These are phyloP conservation scores for Danio choprae DNA, from an alignment of 2,797 vertebrate species.

Conservation along the genomic window DNA sequence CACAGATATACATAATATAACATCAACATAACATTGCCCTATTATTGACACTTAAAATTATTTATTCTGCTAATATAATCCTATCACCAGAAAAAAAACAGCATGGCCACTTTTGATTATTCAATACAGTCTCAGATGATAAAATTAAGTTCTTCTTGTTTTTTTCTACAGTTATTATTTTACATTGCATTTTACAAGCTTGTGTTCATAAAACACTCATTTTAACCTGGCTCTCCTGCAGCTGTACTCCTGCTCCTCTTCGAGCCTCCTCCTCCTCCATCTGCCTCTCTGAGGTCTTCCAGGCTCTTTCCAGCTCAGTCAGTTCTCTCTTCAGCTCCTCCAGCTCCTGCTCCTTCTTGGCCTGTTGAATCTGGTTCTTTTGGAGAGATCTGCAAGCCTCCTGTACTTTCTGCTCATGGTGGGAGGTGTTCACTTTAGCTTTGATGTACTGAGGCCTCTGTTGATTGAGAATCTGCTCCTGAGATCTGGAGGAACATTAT, in stretches of 20 bases:
- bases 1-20: not conserved
- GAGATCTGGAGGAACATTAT: conserved; percentile 70
- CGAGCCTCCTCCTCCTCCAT: conserved; percentile 69
- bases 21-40: not conserved
- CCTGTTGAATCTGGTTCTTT: conserved; percentile 74
- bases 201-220: not conserved
- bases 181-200: not conserved
- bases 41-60: not conserved
- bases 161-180: not conserved
- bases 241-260: conserved; percentile 74
- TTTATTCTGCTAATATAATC: not conserved
- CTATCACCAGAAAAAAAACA: not conserved
- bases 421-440: conserved; percentile 88
- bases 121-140: too few species aligned
- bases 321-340: conserved; percentile 78
- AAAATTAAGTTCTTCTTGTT: not conserved
- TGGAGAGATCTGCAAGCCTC: conserved; percentile 69
- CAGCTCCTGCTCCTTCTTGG: conserved; percentile 79
- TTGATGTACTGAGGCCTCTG: conserved; percentile 86
- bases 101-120: not conserved
- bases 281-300: conserved; percentile 82
- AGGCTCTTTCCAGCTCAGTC: conserved; percentile 77
- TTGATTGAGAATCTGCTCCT: conserved; percentile 83
- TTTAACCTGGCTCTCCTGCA: conserved; percentile 87
- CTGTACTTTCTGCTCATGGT: conserved; percentile 86